Percentiles rank a stretch among this genome's conserved stretches.
Evolutionary conservation across 2,797 vertebrate genomes (phyloP).

Genomic region (Perodicticus potto): DNA sequence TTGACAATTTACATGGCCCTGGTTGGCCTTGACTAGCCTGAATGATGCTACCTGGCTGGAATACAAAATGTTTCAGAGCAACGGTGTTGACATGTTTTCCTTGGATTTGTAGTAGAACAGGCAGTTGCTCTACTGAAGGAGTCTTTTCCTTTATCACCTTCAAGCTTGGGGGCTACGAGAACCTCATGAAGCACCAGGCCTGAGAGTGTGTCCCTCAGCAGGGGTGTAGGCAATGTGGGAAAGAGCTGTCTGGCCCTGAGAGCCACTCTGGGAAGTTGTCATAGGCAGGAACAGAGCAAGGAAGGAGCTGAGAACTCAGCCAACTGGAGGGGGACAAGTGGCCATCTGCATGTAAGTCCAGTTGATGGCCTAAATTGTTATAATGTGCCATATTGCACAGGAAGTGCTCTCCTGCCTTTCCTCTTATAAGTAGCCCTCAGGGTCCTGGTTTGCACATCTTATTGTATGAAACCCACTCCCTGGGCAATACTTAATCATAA

Average conservation of each 20-base stretch:
- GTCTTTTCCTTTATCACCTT: neutral
- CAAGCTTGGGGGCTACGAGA: neutral
- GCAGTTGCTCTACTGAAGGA: neutral
- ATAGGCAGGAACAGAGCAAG: neutral
- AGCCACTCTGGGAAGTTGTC: neutral
- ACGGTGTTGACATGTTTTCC: neutral
- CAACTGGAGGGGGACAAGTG: neutral
- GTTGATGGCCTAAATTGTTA: neutral
- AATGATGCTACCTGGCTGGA: neutral
- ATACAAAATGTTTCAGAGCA: slow-evolving; percentile 15
- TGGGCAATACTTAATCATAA: neutral
- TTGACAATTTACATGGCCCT: neutral
- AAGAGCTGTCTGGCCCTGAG: neutral
- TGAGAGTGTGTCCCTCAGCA: neutral
- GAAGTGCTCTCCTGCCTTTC: neutral
- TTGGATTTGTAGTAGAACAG: neutral
- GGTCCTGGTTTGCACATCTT: neutral
- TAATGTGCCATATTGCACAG: neutral
- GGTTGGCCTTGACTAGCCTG: neutral
- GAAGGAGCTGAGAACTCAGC: neutral
- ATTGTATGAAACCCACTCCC: neutral
- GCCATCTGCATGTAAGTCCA: neutral
- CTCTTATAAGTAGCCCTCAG: neutral
- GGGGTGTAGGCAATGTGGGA: neutral
- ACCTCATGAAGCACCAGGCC: neutral